Base-by-base conservation (phyloP, 2,797 vertebrate genomes). In the Pangasius macronema region DNA sequence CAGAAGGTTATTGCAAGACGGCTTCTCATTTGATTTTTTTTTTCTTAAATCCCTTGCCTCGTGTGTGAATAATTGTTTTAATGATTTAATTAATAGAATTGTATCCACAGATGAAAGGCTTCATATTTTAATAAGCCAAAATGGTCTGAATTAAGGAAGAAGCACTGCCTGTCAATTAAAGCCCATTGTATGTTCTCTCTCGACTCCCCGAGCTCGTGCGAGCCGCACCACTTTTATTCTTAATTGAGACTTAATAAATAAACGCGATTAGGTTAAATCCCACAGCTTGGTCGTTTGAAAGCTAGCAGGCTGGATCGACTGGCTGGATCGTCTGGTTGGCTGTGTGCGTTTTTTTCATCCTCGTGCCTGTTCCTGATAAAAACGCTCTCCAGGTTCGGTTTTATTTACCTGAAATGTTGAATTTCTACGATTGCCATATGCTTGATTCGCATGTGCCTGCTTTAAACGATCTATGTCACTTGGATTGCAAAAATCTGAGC, bases 21-120 rank as follows among this genome's bases (percentile, higher is more conserved):
- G 94, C 91, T 91, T 90, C 93, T 95, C 91, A 30, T 92, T 93
- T 87, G 90, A 92, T 92, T 93, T 92, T 30, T 92, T 30, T 92
- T 93, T 92, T 51, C 22, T 77, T 20, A 33, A 91, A 91, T 94
- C 94, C 94, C 94, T 91, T 90, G 92, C 93, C 94, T 95, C 94
- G 92, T 93, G 92, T 94, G 94, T 93, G 94, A 95, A 93, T 95
- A 92, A 93, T 95, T 95, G 91, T 88, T 93, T 93, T 95, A 96
- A 96, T 96, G 94, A 95, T 96, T 96, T 95, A 96, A 96, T 96
- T 96, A 96, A 96, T 95, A 95, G 95, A 94, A 96, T 96, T 95
- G 95, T 96, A 94, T 95, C 94, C 94, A 93, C 94, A 94, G 94
- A 95, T 95, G 94, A 96, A 95, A 95, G 93, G 93, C 94, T 92